phyloP scores from a whole-genome alignment of 2,797 vertebrate species.

The Chrysocyon brachyurus region DNA sequence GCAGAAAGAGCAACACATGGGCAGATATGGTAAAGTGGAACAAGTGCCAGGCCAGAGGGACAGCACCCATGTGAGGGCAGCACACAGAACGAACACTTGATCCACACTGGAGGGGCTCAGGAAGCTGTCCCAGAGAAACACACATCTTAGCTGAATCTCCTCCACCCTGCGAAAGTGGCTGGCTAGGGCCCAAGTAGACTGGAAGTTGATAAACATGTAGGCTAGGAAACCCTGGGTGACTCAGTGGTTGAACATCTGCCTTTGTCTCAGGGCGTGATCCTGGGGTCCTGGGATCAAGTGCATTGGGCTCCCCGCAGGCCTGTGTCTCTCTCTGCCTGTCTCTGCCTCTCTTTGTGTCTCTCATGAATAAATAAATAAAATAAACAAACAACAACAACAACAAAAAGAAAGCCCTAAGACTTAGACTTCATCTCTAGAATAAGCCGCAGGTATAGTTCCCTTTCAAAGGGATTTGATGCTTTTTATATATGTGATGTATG shows the following conservation, averaged over 20 bases:
- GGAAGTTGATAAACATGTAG: neutral
- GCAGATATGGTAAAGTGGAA: neutral
- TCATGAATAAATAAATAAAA: neutral
- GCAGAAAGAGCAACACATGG: neutral
- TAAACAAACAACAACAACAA: no score
- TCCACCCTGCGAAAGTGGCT: neutral
- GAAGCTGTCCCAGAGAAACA: neutral
- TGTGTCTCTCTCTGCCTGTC: no score
- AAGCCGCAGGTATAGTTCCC: neutral
- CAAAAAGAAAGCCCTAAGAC: neutral
- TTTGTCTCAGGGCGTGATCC: neutral
- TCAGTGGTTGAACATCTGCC: no score
- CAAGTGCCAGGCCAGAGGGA: neutral
- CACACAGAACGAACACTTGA: neutral
- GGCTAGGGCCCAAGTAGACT: neutral
- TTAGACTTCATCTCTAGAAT: neutral
- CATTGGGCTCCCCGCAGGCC: neutral
- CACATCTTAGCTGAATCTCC: neutral
- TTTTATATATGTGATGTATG: neutral
- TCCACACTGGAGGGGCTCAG: neutral
- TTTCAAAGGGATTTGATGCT: neutral
- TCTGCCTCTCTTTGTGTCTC: no score
- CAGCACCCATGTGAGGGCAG: neutral
- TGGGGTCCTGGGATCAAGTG: neutral
- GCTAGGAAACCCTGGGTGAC: neutral